These are phyloP conservation scores for Oscheius onirici DNA, from an alignment of 2,888 invertebrate species.

Conservation along the genomic window DNA sequence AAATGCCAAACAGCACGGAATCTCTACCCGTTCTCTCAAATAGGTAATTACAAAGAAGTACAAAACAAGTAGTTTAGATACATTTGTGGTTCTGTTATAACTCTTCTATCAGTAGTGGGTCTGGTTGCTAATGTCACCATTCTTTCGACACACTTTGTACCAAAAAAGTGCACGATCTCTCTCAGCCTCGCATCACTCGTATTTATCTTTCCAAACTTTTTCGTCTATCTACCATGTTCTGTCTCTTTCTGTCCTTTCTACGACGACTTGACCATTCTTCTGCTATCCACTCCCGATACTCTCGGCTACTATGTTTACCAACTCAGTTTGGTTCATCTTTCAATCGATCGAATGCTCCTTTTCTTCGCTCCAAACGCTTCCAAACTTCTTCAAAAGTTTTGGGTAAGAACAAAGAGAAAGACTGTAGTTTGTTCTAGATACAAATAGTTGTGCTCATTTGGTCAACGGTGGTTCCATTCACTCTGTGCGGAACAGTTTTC, in stretches of 20 bases:
- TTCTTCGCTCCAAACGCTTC: neutral
- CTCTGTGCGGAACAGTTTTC: neutral
- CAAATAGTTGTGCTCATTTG: neutral
- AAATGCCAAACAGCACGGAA: too few species aligned
- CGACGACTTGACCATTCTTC: neutral
- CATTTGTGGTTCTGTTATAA: neutral
- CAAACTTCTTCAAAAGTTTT: neutral
- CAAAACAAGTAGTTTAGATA: neutral
- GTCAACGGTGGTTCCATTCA: neutral
- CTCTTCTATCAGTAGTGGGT: neutral
- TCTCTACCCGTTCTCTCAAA: too few species aligned
- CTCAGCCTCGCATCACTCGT: neutral
- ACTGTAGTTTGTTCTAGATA: neutral
- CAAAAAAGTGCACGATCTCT: neutral
- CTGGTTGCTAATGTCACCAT: neutral
- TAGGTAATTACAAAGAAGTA: too few species aligned
- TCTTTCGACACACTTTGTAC: neutral
- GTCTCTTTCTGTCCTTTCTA: constrained; percentile 6
- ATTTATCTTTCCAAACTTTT: neutral
- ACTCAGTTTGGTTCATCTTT: constrained; percentile 2
- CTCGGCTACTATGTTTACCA: constrained; percentile 11
- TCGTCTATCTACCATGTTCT: constrained; percentile 14
- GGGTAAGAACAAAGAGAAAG: neutral
- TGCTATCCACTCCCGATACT: constrained; percentile 1
- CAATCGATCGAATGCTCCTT: neutral